A percentile compares a stretch with the other conserved stretches of the same genome.
Evolutionary conservation across 1,140 invertebrate species (phyloP).

Genomic region (Bombus huntii): DNA sequence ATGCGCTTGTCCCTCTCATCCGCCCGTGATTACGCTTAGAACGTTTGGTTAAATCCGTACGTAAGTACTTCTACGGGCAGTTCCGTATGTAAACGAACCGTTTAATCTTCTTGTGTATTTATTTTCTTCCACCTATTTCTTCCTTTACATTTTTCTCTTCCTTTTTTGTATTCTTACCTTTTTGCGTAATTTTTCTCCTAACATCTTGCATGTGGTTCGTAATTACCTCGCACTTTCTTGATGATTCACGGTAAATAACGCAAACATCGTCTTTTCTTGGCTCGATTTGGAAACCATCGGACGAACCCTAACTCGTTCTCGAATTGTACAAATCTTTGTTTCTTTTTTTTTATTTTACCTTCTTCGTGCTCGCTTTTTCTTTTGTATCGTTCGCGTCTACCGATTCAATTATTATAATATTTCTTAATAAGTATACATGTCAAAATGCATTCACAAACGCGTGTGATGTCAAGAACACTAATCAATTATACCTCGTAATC

Average conservation of each 20-base stretch:
- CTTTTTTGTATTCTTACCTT: slow-evolving; percentile 27
- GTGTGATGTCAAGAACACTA: slow-evolving; percentile 54
- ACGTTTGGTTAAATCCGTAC: slow-evolving; percentile 58
- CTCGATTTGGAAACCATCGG: slow-evolving; percentile 75
- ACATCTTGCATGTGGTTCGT: slow-evolving; percentile 49
- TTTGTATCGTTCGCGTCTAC: slow-evolving; percentile 48
- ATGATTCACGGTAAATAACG: slow-evolving; percentile 64
- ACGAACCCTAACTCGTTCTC: slow-evolving; percentile 64
- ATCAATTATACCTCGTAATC: slow-evolving; percentile 51
- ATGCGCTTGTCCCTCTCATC: slow-evolving; percentile 21
- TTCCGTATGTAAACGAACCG: slow-evolving; percentile 61
- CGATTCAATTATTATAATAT: slow-evolving; percentile 61
- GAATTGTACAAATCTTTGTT: slow-evolving; percentile 79
- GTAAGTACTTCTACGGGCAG: slow-evolving; percentile 61
- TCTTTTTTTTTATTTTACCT: neutral
- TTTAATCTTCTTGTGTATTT: neutral
- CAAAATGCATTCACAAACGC: slow-evolving; percentile 55
- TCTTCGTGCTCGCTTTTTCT: neutral
- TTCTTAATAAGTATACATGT: slow-evolving; percentile 46
- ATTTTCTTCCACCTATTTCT: neutral
- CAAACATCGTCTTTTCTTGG: slow-evolving; percentile 59
- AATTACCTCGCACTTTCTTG: neutral
- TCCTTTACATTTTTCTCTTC: slow-evolving; percentile 59
- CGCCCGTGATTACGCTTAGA: slow-evolving; percentile 55
- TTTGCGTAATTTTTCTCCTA: slow-evolving; percentile 62